Percentiles rank a stretch among this genome's conserved stretches.
phyloP scores from a whole-genome alignment of 2,113 vertebrate species.

The Campylomormyrus tamandua region DNA sequence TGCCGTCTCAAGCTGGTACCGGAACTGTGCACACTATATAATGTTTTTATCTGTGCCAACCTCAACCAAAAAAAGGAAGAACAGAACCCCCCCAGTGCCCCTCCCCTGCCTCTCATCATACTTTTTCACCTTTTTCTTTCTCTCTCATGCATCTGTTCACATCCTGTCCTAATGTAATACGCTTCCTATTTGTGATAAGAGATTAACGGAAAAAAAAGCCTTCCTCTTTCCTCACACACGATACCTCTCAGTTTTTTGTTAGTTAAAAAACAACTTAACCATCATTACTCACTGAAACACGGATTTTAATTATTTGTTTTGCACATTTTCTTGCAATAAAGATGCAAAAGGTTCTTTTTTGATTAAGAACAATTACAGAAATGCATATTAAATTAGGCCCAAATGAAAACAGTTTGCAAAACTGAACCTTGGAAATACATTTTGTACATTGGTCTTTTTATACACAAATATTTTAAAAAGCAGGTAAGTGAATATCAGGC shows the following conservation, averaged over 20 bases:
- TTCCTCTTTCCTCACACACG: background rate
- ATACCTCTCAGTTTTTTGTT: background rate
- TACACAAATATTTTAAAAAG: background rate
- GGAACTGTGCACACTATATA: conserved; percentile 42
- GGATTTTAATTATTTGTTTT: background rate
- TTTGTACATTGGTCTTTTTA: background rate
- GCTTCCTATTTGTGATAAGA: conserved; percentile 9
- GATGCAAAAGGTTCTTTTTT: background rate
- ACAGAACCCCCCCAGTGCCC: conserved; percentile 16
- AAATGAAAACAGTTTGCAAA: background rate
- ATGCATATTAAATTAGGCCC: background rate
- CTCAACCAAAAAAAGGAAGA: conserved; percentile 41
- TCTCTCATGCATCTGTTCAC: background rate
- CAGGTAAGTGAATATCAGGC: background rate
- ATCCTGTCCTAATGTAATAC: background rate
- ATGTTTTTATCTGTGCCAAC: conserved; percentile 34
- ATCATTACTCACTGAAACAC: background rate
- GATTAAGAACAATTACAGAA: background rate
- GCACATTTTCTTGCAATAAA: background rate
- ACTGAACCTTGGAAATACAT: background rate
- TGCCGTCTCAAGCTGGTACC: conserved; percentile 39
- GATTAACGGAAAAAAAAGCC: background rate
- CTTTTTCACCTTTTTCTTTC: background rate
- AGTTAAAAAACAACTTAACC: background rate
- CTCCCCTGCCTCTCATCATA: background rate